These are phyloP conservation scores for Lissocephala sabroskyi DNA, from an alignment of 2,888 invertebrate genomes.

Conservation along the genomic window DNA sequence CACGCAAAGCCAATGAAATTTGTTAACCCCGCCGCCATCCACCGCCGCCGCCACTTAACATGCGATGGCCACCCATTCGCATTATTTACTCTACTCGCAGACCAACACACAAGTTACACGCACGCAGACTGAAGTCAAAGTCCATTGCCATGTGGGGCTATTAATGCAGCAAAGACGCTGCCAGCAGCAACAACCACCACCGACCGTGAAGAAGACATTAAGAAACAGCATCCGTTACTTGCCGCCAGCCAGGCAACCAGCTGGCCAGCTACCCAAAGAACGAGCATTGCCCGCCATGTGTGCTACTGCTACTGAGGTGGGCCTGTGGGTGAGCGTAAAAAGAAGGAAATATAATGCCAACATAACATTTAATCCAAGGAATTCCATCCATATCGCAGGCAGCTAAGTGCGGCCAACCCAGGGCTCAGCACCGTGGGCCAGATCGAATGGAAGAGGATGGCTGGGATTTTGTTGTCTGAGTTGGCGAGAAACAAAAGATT, in stretches of 20 bases:
- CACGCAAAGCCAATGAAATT: background rate
- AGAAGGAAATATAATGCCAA: constrained; percentile 64
- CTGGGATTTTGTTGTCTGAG: no score
- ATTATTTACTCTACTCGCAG: constrained; percentile 58
- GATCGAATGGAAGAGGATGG: no score
- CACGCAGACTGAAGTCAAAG: constrained; percentile 55
- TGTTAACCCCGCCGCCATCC: no score
- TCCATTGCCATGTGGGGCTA: constrained; percentile 41
- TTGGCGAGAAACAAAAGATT: no score
- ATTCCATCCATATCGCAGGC: constrained; percentile 51
- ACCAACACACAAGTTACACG: no score
- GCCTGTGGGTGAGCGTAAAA: constrained; percentile 51
- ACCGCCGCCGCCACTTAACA: no score
- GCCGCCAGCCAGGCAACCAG: constrained; percentile 18
- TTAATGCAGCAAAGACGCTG: constrained; percentile 42
- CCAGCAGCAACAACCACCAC: constrained; percentile 20
- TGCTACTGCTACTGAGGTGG: no score
- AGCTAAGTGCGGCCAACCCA: background rate
- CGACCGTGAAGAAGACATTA: constrained; percentile 53
- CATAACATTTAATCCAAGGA: constrained; percentile 64
- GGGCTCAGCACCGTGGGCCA: background rate
- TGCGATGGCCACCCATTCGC: constrained; percentile 62
- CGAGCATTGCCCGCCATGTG: constrained; percentile 25
- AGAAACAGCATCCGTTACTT: constrained; percentile 55
- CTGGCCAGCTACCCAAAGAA: constrained; percentile 2